Base-by-base conservation (phyloP, 2,888 invertebrate genomes). In the Drosophila meridionalis region DNA sequence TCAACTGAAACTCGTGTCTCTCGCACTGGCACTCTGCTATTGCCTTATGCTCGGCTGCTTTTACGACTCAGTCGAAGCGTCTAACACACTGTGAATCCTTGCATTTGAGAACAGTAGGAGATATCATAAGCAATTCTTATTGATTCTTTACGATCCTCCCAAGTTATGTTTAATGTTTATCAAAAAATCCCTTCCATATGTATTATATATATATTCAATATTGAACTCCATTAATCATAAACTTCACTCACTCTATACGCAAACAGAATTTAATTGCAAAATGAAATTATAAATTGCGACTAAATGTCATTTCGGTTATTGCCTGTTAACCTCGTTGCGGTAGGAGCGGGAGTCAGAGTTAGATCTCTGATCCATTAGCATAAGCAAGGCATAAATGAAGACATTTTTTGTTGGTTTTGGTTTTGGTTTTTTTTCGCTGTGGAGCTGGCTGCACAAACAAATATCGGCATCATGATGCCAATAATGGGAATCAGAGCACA, bases 401-500 rank as follows among this genome's bases (percentile, higher is more conserved):
- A 89, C 89, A 90, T 89, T 88, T 75, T 59, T 58, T 47, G 50
- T 53, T 61, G 28, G 32, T 42, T 59, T 63, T 52, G 28, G 12
- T 62, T 40, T 57, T 43, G 28, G 20, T 20, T 20, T 20, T 20
- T 20, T 20, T 20, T 20, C 9, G 32, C 32, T 5, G 57, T 55
- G n/a, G 57, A 60, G 20, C 20, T 43, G 43, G 43, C 43, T 20
- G 9, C 59, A 64, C 59, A 58, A 62, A 64, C 59, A 82, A 85
- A 82, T 82, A 82, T 83, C 76, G 62, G 69, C 64, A 65, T 68
- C 75, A 71, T 78, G 73, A 83, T 82, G 81, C 78, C 79, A 83
- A 85, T 83, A 89, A 87, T 89, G 88, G 89, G 87, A 90, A 89
- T 76, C 85, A 87, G 87, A 87, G 83, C 90, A 87, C 76, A 73